Base-by-base conservation (phyloP, 2,888 invertebrate species). In the Melanotus villosus region DNA sequence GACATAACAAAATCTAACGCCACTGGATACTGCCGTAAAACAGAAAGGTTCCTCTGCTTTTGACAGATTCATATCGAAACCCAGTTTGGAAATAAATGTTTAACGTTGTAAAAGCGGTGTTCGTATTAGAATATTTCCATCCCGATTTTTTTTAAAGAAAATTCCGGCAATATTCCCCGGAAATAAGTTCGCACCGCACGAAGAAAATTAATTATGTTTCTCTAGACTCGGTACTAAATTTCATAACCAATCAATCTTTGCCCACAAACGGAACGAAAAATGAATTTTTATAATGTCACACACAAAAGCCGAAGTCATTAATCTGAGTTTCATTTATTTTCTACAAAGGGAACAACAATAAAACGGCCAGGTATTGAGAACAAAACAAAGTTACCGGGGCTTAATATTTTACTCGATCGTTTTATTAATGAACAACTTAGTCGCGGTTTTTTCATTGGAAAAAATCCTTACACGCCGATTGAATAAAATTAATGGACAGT, bases 381-480 rank as follows among this genome's bases (percentile, higher is more conserved):
- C 47, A 47, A 47, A 47, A 41, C 41, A 10, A 23, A 5, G 47
- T 14, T 21, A 6, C 23, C 4, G 21, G n/a, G n/a, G 45, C 7
- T 47, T 47, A 12, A 47, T 23, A 47, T 21, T n/a, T 23, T 47
- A 23, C 12, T 23, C 47, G 23, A 47, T 47, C 23, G 6, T 23
- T 47, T 47, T 47, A 47, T 47, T 47, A 47, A 47, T 47, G 10
- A 23, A 19, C 23, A 6, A 47, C 47, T 47, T 47, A 47, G 47
- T 23, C 26, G 47, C 47, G 47, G 47, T 23, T 23, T 23, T 47
- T 21, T 23, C 23, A 47, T 21, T 23, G 21, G n/a, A 47, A 47
- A 45, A 47, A 26, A 14, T n/a, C 10, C 19, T 47, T 47, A 47
- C 47, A 23, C 21, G 12, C 47, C 6, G 23, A 47, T 23, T 47